Base-by-base conservation (phyloP, 2,113 vertebrate species). In the Hippolais icterina region DNA sequence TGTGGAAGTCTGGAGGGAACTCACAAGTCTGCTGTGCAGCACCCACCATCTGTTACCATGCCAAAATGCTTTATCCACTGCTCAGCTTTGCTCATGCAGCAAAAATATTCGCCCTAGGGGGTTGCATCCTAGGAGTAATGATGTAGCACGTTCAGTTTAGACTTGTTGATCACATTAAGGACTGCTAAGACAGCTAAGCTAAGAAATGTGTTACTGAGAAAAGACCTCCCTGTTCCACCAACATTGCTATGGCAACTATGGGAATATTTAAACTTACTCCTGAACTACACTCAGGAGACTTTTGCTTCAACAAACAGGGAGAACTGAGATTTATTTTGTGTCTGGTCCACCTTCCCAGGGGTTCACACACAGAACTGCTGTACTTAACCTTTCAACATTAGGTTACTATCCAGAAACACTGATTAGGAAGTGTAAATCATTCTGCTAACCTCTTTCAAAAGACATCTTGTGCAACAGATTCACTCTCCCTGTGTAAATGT, bases 181-280 rank as follows among this genome's bases (percentile, higher is more conserved):
- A 61, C 29, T 42, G 25, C 42, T 90, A n/a, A n/a, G n/a, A n/a
- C n/a, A n/a, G n/a, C n/a, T n/a, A n/a, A n/a, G n/a, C n/a, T n/a
- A n/a, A 93, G 78, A 93, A 87, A 35, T 6, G 5, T 28, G 19
- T 46, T 74, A 28, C 42, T 81, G 72, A 47, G 79, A 81, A 77
- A 74, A 90, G n/a, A 49, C 74, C 65, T 91, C 72, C 23, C 57
- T 69, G 21, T 65, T 64, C 68, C 87, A 85, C 2, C 20, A 66
- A 17, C 68, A 83, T 81, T 53, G 5, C 95, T 90, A 92, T 81
- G 64, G 90, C 57, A 96, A 96, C 90, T n/a, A 5, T n/a, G 5
- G 15, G 54, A 90, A 63, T 9, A 72, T 53, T 49, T 46, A 83
- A 93, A 78, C n/a, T 86, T 49, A 52, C 13, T 69, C 77, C 3